Evolutionary conservation across 2,797 vertebrate genomes (phyloP), one percentile per base, ranked within the genome.

Genomic region (Gorsachius magnificus): DNA sequence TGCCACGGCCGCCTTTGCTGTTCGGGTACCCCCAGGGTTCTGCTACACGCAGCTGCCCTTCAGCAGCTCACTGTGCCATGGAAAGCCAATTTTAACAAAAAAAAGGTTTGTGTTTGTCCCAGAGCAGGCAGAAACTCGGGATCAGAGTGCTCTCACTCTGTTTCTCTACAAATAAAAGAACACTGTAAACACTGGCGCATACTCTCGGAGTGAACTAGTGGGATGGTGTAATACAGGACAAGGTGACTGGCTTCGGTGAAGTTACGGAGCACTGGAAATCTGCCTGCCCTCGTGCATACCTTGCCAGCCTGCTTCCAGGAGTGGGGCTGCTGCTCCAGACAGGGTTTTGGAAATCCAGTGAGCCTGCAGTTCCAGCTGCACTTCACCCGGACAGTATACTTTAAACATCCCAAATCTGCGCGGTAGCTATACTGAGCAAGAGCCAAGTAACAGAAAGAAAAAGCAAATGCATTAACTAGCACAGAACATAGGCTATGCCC

Each of bases 391-490:
- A 48, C 54, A 72, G 28, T 4, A 3, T 20, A 4, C 58, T 48
- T 56, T 13, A 31, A 57, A 24, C 57, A 28, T 41, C 68, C 72
- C 45, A 81, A 83, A 79, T 76, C 60, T 64, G 53, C 15, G 18
- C 13, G 12, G 71, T 41, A 87, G 69, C 50, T 75, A 5, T 13
- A 16, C 41, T 1, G 45, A 84, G 89, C 68, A 86, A 71, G 22
- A 95, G 57, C 74, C 81, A 82, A 80, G 77, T 43, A 88, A 68
- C 63, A 50, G 72, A 92, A 68, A 83, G 91, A 36, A 88, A 88
- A 89, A 86, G 66, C 22, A n/a, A 38, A 50, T 26, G 61, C 11
- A n/a, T 77, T 89, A 84, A 31, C 53, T 93, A 89, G 66, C 89
- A 82, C 33, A 46, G 80, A 87, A 11, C 75, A n/a, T 6, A 75